Base-by-base conservation (phyloP, 2,888 invertebrate genomes). In the Lysandra bellargus region DNA sequence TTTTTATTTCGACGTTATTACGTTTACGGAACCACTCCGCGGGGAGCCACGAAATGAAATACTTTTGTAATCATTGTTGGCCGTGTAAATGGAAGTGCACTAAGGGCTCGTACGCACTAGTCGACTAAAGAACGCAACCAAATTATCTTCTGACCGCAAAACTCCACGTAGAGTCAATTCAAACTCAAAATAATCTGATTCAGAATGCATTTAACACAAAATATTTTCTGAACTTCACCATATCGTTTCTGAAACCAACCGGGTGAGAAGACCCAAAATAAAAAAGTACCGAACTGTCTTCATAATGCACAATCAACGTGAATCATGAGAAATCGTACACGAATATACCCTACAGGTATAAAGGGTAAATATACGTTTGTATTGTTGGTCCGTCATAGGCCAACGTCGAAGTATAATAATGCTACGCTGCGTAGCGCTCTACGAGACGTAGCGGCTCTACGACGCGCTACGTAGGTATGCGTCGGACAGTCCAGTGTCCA, bases 11-110 rank as follows among this genome's bases (percentile, higher is more conserved):
- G 60, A 75, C 61, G 78, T 80, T 80, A 80, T 78, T 80, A 53
- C 78, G 75, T 79, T 80, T 79, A 79, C 77, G 78, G 78, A 73
- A 73, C 80, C 72, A 81, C 64, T 78, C 79, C 72, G 69, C 78
- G 79, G 78, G 80, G 79, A 80, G 79, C 80, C 80, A 82, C 82
- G 69, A 83, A 83, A 85, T 85, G 82, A 84, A 84, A 85, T 84
- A 84, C 84, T 84, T 84, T 81, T 81, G 81, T 83, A 83, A 83
- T 83, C 81, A 83, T 82, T 83, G 83, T 83, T 83, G 81, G 80
- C 78, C 80, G 82, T 80, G 79, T 73, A 80, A 84, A 84, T 85
- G 83, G 81, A 82, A 84, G 82, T 84, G 82, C 83, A 83, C 80
- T 83, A 69, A 69, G 69, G 69, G 6, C 0, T 12, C 37, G 33